Conservation (phyloP, 2,797 vertebrate genomes). For the Megalops cyprinoides region DNA sequence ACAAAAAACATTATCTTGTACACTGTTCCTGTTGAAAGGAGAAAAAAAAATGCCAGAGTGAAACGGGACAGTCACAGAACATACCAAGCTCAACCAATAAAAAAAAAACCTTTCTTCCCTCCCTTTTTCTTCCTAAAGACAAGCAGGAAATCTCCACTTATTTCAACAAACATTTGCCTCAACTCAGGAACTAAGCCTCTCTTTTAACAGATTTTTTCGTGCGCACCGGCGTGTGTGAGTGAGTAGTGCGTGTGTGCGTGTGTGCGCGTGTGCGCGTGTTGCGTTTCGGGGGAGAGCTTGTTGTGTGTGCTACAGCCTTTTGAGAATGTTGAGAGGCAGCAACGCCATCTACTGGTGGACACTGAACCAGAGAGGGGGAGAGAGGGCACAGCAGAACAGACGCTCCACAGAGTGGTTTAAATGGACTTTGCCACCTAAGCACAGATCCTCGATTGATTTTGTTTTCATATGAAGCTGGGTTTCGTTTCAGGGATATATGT, state of each 20-base stretch:
- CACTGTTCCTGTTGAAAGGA: conserved; percentile 29
- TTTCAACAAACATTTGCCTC: conserved; percentile 88
- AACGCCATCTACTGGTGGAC: conserved; percentile 76
- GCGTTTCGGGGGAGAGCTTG: conserved; percentile 35
- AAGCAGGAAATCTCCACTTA: conserved; percentile 90
- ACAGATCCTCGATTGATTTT: not conserved
- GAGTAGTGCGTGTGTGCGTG: conserved; percentile 3
- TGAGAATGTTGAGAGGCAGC: conserved; percentile 65
- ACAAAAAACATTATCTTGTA: conserved; percentile 58
- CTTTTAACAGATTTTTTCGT: conserved; percentile 46
- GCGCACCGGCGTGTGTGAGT: conserved; percentile 19
- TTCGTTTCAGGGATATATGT: not conserved
- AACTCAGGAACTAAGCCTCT: conserved; percentile 75
- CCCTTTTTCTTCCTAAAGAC: conserved; percentile 64
- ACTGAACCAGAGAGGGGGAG: not conserved
- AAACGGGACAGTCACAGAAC: conserved; percentile 58
- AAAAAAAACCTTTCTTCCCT: conserved; percentile 49
- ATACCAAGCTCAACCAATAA: conserved; percentile 67
- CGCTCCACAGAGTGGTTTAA: not conserved
- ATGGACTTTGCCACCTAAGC: not conserved
- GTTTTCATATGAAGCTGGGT: not conserved
- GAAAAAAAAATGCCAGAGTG: conserved; percentile 33
- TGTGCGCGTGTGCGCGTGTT: conserved; percentile 22
- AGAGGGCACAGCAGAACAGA: not conserved
- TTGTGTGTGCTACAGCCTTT: conserved; percentile 39